A percentile compares a stretch with the other conserved stretches of the same genome.
These are phyloP conservation scores for Zootermopsis nevadensis DNA, from an alignment of 2,888 invertebrate genomes.

Conservation along the genomic window DNA sequence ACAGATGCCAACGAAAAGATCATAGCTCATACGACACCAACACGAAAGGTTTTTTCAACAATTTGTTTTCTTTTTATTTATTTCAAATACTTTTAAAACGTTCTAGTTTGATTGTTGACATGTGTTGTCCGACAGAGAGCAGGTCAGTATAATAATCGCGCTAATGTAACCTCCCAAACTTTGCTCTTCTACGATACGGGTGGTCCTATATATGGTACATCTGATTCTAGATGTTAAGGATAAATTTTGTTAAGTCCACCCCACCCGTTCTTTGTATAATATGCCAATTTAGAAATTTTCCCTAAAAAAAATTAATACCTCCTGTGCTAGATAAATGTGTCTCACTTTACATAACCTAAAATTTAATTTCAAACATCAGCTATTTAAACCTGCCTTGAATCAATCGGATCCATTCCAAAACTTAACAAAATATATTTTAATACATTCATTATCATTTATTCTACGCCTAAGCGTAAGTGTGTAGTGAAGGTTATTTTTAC, in stretches of 20 bases:
- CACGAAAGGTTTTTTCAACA: slow-evolving; percentile 23
- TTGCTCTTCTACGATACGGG: slow-evolving; percentile 5
- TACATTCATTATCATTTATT: no score
- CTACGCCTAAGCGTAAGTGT: no score
- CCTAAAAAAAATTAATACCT: no score
- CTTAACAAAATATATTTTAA: no score
- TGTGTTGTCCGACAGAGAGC: slow-evolving; percentile 24
- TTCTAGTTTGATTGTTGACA: slow-evolving; percentile 35
- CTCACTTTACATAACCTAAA: no score
- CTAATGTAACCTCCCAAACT: slow-evolving; percentile 30
- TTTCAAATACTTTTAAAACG: slow-evolving; percentile 16
- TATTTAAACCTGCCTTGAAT: no score
- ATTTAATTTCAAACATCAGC: no score
- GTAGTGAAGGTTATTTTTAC: no score
- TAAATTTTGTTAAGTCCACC: background rate
- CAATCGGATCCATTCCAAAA: no score
- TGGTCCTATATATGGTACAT: slow-evolving; percentile 23
- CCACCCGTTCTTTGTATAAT: no score
- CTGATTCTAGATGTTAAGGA: background rate
- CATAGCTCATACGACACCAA: slow-evolving; percentile 29
- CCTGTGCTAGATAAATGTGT: no score
- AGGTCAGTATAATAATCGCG: slow-evolving; percentile 31
- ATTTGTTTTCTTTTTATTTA: slow-evolving; percentile 8
- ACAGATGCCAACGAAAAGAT: slow-evolving; percentile 38
- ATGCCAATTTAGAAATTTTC: no score